Percentiles rank a stretch among this genome's conserved stretches.
phyloP scores from a whole-genome alignment of 2,888 invertebrate genomes.

The Catonia carolina region DNA sequence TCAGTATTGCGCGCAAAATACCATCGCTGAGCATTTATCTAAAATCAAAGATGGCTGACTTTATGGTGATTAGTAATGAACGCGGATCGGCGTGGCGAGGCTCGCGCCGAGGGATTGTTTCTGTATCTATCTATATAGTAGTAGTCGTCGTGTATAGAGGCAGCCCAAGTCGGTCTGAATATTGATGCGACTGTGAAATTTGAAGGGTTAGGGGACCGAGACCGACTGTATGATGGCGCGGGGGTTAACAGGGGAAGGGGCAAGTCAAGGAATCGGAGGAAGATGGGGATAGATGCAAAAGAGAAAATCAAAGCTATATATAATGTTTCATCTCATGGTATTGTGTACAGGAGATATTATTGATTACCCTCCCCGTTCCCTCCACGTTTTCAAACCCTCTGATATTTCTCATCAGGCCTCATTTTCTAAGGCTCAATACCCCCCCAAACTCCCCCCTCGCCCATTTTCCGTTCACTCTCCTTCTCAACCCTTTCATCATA shows the following conservation, averaged over 20 bases:
- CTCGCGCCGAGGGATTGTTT: slow-evolving; percentile 4
- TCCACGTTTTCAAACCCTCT: slow-evolving; percentile 19
- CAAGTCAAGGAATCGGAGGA: slow-evolving; percentile 14
- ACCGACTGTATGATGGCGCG: not conserved
- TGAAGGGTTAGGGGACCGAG: slow-evolving; percentile 1
- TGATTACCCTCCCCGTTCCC: slow-evolving; percentile 29
- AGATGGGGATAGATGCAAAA: slow-evolving; percentile 25
- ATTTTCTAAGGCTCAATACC: slow-evolving; percentile 35
- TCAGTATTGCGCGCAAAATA: slow-evolving; percentile 3
- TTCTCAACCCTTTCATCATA: slow-evolving; percentile 25
- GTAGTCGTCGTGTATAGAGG: not conserved
- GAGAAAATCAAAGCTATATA: slow-evolving; percentile 29
- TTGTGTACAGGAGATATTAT: slow-evolving; percentile 32
- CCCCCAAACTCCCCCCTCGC: slow-evolving; percentile 31
- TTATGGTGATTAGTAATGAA: slow-evolving; percentile 11
- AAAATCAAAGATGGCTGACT: slow-evolving; percentile 15
- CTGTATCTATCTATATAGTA: slow-evolving; percentile 14
- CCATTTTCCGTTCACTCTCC: slow-evolving; percentile 20
- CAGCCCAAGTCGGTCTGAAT: slow-evolving; percentile 11
- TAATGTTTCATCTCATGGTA: slow-evolving; percentile 28
- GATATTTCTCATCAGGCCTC: slow-evolving; percentile 33
- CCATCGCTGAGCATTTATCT: slow-evolving; percentile 9
- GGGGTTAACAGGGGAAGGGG: slow-evolving; percentile 10
- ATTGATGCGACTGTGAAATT: slow-evolving; percentile 15
- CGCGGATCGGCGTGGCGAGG: not conserved